These are phyloP conservation scores for Pogonocichla stellata DNA, from an alignment of 2,113 vertebrate genomes.

Conservation along the genomic window DNA sequence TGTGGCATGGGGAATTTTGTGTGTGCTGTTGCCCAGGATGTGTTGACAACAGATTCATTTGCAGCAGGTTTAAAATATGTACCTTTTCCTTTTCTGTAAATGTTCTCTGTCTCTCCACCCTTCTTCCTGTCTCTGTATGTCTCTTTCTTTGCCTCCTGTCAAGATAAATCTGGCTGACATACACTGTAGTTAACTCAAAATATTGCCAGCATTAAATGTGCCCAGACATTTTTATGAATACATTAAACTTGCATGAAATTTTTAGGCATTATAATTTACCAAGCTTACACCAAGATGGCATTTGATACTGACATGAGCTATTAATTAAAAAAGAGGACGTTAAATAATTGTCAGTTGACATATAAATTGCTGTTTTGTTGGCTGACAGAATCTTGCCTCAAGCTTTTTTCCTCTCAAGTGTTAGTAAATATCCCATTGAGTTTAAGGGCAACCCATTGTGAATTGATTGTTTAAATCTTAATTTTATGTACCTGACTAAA, in stretches of 20 bases:
- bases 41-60: neutral
- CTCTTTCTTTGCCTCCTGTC: slow-evolving; percentile 42
- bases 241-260: slow-evolving; percentile 65
- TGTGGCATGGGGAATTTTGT: neutral
- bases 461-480: neutral
- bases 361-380: slow-evolving; percentile 43
- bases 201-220: slow-evolving; percentile 61
- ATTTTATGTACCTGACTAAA: slow-evolving; percentile 1
- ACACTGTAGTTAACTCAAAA: slow-evolving; percentile 66
- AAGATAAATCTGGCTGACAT: slow-evolving; percentile 61
- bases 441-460: slow-evolving; percentile 4
- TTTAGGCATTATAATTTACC: slow-evolving; percentile 61
- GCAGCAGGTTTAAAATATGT: neutral
- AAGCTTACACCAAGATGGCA: slow-evolving; percentile 56
- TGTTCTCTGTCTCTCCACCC: neutral
- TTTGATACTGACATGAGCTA: slow-evolving; percentile 57
- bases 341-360: slow-evolving; percentile 54
- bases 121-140: neutral
- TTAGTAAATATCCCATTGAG: slow-evolving; percentile 34
- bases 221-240: slow-evolving; percentile 68
- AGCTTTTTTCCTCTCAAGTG: neutral
- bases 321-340: slow-evolving; percentile 54
- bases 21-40: neutral
- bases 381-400: slow-evolving; percentile 23
- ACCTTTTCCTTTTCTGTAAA: neutral